Conservation (phyloP, 1,140 invertebrate species). For the Theocolax elegans region DNA sequence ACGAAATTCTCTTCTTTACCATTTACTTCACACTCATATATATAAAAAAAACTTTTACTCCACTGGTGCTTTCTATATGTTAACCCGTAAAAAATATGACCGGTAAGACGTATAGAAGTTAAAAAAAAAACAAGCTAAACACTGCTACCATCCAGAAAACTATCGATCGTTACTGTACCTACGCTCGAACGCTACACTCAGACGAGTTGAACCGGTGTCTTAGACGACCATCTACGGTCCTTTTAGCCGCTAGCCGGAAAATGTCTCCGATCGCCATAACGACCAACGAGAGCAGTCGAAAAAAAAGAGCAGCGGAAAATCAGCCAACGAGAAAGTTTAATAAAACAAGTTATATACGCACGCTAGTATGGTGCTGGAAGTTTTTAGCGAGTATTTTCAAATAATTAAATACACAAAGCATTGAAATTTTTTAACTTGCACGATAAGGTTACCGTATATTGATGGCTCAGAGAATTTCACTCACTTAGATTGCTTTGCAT, state of each 20-base stretch:
- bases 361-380: too few relatives aligned
- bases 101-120: constrained; percentile 3
- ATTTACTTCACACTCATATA: too few relatives aligned
- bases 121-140: constrained; percentile 23
- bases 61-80: constrained; percentile 11
- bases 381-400: too few relatives aligned
- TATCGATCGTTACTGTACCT: constrained; percentile 32
- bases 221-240: constrained; percentile 18
- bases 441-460: too few relatives aligned
- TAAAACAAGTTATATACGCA: neutral
- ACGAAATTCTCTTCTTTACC: neutral
- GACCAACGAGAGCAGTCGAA: too few relatives aligned
- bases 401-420: too few relatives aligned
- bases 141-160: constrained; percentile 3
- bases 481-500: too few relatives aligned
- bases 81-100: neutral
- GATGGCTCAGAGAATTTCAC: too few relatives aligned
- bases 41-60: constrained; percentile 51
- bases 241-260: neutral
- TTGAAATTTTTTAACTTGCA: too few relatives aligned
- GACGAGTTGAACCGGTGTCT: constrained; percentile 34
- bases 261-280: constrained; percentile 1
- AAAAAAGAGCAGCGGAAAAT: too few relatives aligned
- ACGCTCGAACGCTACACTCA: neutral
- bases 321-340: constrained; percentile 32